A percentile compares a stretch with the other conserved stretches of the same genome.
phyloP scores from a whole-genome alignment of 2,113 vertebrate genomes.

The Heterochromis multidens region DNA sequence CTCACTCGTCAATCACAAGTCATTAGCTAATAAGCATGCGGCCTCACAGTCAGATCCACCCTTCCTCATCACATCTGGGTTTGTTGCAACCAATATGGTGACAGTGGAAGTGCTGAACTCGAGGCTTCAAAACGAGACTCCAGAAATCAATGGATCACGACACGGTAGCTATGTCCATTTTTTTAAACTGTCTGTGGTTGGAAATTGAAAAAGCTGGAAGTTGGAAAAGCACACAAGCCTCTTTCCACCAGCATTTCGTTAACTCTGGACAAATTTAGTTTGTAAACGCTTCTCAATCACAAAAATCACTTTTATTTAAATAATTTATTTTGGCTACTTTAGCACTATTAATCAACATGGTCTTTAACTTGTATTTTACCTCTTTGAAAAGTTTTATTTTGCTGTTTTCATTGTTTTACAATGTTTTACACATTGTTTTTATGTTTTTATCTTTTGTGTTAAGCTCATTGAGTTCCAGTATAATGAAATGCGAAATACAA shows the following conservation, averaged over 20 bases:
- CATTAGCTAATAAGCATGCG: not conserved
- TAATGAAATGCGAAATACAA: not conserved
- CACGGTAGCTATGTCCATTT: not conserved
- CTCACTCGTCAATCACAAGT: not conserved
- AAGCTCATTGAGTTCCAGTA: not conserved
- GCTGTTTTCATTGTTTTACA: not conserved
- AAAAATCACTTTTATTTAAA: too few relatives aligned
- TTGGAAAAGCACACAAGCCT: too few relatives aligned
- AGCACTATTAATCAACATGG: too few relatives aligned
- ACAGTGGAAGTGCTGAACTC: not conserved
- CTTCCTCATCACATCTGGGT: too few relatives aligned
- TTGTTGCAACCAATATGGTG: too few relatives aligned
- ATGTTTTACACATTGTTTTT: not conserved
- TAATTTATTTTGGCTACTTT: too few relatives aligned
- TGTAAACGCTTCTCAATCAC: too few relatives aligned
- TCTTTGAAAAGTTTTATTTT: not conserved
- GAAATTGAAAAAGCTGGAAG: too few relatives aligned
- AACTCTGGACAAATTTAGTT: too few relatives aligned
- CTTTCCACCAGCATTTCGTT: too few relatives aligned
- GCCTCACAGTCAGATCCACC: not conserved
- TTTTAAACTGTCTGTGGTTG: too few relatives aligned
- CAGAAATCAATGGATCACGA: not conserved
- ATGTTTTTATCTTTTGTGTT: not conserved
- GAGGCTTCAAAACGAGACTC: not conserved
- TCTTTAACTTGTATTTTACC: not conserved